Percentiles rank a stretch among this genome's conserved stretches.
These are phyloP conservation scores for Actenoides lindsayi DNA, from an alignment of 2,113 vertebrate genomes.

Conservation along the genomic window DNA sequence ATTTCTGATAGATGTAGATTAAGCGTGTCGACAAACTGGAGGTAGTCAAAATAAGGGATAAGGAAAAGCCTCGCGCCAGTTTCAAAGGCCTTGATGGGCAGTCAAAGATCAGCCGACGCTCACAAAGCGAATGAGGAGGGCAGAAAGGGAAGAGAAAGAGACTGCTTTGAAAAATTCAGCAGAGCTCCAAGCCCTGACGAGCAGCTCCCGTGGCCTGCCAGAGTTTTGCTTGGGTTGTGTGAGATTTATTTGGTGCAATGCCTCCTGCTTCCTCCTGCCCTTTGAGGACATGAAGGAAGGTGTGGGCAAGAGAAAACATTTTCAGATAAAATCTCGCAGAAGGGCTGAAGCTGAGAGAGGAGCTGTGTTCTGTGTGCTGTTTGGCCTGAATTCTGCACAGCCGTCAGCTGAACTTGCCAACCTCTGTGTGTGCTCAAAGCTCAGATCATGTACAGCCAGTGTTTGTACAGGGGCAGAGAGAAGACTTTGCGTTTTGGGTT, in stretches of 20 bases:
- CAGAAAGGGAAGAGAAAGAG: not conserved
- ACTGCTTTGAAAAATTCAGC: not conserved
- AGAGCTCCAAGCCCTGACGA: not conserved
- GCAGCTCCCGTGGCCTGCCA: not conserved
- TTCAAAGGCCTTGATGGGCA: not conserved
- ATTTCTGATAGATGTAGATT: not conserved
- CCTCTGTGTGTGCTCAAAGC: not conserved
- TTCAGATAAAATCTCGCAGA: not conserved
- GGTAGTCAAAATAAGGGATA: not conserved
- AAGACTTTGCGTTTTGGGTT: fast-evolving
- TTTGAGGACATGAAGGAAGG: not conserved
- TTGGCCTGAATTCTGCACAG: not conserved
- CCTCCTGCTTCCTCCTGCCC: not conserved
- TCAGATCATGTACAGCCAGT: fast-evolving
- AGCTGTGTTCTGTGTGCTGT: not conserved
- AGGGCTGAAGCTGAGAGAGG: not conserved
- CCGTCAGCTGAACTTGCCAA: not conserved
- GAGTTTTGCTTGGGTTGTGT: not conserved
- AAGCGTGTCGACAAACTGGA: not conserved
- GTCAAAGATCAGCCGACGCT: not conserved
- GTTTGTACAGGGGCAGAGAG: not conserved
- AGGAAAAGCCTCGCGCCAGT: not conserved
- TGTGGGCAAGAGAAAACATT: not conserved
- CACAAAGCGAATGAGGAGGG: not conserved
- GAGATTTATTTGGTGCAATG: not conserved